Evolutionary conservation across 1,140 invertebrate genomes (phyloP), one percentile per base, ranked within the genome.

Genomic region (Papilio xuthus): DNA sequence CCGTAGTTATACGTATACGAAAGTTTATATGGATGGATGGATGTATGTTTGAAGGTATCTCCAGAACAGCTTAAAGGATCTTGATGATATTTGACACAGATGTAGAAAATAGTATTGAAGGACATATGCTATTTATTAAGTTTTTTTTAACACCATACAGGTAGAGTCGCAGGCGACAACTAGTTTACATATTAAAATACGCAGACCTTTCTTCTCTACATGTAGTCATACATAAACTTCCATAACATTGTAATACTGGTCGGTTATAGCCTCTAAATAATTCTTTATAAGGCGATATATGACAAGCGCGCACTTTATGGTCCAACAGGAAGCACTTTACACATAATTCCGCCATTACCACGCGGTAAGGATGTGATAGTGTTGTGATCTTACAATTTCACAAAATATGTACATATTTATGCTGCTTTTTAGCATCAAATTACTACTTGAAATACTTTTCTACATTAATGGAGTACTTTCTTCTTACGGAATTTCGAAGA

Each of bases 181-280:
- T 47, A 47, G 13, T 15, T 37, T 37, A 47, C 4, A 47, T 20
- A 20, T 1, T 53, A 53, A 53, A 2, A n/a, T 8, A 53, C 4
- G 20, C 18, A 20, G 18, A n/a, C 18, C 18, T 20, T 20, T 53
- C n/a, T 53, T 47, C 44, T 47, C 18, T 47, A 18, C 67, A 80
- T 77, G 81, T 77, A 79, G 79, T 79, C 60, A 63, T 20, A 15
- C 23, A 15, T 67, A 28, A 67, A 60, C 26, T 28, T 18, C 60
- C 26, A 28, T 67, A 28, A 18, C 4, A 67, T 67, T 67, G 60
- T 67, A 67, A 28, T 67, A 67, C 60, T 67, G 13, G 37, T 71
- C 69, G 2, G n/a, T 20, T 42, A 20, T 13, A 71, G 32, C 42
- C 41, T 50, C 71, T 73, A 44, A 72, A 73, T n/a, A 44, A 44